Conservation (phyloP, 2,797 vertebrate genomes). For the Paguma larvata region DNA sequence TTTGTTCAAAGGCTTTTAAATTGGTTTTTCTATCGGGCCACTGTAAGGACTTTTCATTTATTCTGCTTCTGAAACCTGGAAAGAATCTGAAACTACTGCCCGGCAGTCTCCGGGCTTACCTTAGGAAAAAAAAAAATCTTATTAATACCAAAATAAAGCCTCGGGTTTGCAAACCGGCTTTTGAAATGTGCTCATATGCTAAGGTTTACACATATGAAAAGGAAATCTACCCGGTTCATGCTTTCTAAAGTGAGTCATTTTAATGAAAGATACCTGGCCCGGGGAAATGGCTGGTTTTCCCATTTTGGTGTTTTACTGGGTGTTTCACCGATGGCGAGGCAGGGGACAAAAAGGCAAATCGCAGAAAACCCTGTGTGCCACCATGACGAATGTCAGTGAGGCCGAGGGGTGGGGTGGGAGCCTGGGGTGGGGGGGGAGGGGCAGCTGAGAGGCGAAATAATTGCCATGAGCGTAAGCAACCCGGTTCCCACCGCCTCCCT, state of each 20-base stretch:
- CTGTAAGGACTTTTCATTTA: background rate
- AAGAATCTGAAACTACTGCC: background rate
- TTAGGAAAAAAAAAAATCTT: background rate
- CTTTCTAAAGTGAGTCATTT: background rate
- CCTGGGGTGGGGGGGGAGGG: too few relatives aligned
- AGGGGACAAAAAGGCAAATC: background rate
- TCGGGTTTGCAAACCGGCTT: background rate
- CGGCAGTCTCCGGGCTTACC: background rate
- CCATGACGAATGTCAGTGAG: background rate
- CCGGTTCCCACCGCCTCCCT: background rate
- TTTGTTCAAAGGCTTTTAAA: background rate
- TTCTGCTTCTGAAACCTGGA: background rate
- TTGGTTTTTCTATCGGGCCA: background rate
- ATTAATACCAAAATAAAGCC: background rate
- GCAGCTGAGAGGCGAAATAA: background rate
- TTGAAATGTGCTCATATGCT: background rate
- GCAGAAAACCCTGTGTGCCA: background rate
- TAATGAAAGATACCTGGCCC: background rate
- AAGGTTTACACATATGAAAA: background rate
- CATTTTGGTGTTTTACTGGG: background rate
- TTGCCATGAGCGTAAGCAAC: too few relatives aligned
- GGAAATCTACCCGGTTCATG: background rate
- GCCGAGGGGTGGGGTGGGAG: too few relatives aligned
- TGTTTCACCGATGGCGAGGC: background rate
- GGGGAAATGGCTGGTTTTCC: background rate